Base-by-base conservation (phyloP, 2,113 vertebrate genomes). In the Miniopterus natalensis region DNA sequence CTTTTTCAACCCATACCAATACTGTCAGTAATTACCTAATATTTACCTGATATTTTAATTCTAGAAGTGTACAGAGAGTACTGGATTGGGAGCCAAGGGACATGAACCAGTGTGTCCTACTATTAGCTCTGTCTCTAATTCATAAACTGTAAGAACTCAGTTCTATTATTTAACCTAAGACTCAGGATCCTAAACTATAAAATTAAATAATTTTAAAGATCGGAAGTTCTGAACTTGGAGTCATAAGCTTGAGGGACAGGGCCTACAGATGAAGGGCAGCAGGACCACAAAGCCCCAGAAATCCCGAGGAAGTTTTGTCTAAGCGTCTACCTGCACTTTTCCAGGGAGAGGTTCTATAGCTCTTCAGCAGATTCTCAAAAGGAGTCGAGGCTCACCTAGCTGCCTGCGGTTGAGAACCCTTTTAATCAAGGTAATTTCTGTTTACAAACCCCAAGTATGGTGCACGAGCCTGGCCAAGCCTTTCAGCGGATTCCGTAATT, bases 141-240 rank as follows among this genome's bases (percentile, higher is more conserved):
- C 81, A 45, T 86, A 78, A 78, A 17, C 42, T 68, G 27, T 29
- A 63, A 12, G 31, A 95, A 83, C 14, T 90, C 68, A 21, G 63
- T n/a, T 47, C 31, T 45, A 70, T 49, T 40, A 73, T 29, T 47
- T 84, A 63, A 53, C 47, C 40, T 92, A 90, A 66, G 8, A 74
- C 45, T 51, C 42, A 57, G 29, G 40, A 92, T 36, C 9, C 23
- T 31, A 49, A 51, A 65, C 18, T 70, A 49, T 68, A 68, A 92
- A 93, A 65, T 23, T 9, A 71, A 78, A 84, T 15, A 73, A 68
- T 47, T 85, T 68, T 91, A 51, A 86, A 96, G 42, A 59, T 47
- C 27, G 63, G 23, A 25, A 31, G 29, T 59, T 79, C 25, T 42
- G 65, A 61, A 47, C 14, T 31, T 51, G 42, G 9, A 53, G 27